phyloP scores from a whole-genome alignment of 2,888 invertebrate species.

The Eupithecia inturbata region DNA sequence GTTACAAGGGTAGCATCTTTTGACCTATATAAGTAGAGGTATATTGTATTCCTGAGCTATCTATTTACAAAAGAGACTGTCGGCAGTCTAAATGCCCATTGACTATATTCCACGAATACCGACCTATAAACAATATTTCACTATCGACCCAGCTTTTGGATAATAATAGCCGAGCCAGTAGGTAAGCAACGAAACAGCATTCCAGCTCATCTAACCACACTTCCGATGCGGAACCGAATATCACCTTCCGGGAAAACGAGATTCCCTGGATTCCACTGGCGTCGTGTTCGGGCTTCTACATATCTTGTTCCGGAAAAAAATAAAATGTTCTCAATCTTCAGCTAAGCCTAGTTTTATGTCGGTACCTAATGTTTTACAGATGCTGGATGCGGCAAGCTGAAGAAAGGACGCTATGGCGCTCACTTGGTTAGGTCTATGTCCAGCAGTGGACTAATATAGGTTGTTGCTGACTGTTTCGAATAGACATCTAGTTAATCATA shows the following conservation, averaged over 20 bases:
- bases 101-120: neutral
- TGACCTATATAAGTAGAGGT: too few species aligned
- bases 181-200: conserved; percentile 3
- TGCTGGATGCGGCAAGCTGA: too few species aligned
- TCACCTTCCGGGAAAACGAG: conserved; percentile 30
- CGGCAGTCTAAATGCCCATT: neutral
- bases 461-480: neutral
- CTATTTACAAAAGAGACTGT: neutral
- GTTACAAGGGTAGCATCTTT: neutral
- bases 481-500: neutral
- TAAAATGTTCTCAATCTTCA: neutral
- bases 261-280: conserved; percentile 12
- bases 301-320: conserved; percentile 5
- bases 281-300: neutral
- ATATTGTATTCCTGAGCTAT: neutral
- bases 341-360: neutral
- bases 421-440: too few species aligned
- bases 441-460: too few species aligned
- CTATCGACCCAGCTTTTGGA: neutral
- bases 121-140: neutral
- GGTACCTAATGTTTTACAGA: neutral
- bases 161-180: conserved; percentile 4
- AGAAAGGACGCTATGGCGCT: too few species aligned
- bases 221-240: conserved; percentile 19
- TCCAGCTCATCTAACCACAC: conserved; percentile 6